A percentile compares a stretch with the other conserved stretches of the same genome.
Conservation (phyloP, 2,888 invertebrate species). For the Tetranychus piercei region DNA sequence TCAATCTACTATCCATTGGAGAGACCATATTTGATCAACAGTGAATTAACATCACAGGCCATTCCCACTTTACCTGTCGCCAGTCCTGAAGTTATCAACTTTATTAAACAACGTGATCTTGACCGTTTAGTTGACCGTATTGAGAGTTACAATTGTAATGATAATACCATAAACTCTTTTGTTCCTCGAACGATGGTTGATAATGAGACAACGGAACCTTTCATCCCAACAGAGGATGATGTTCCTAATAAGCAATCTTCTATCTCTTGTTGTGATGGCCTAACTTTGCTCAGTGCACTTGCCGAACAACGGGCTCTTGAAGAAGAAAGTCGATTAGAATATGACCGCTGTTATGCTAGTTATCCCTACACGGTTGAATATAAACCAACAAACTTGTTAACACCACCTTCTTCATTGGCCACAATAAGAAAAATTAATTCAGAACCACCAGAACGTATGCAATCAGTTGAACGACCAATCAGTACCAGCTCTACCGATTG, state of each 20-base stretch:
- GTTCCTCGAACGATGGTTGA: not conserved
- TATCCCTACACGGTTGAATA: not conserved
- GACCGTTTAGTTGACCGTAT: conserved; percentile 67
- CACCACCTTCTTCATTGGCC: not conserved
- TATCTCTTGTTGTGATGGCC: conserved; percentile 28
- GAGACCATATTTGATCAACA: not conserved
- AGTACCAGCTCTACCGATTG: not conserved
- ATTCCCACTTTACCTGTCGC: conserved; percentile 23
- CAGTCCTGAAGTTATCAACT: conserved; percentile 25
- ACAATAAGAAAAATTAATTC: not conserved
- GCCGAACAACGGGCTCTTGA: conserved; percentile 66
- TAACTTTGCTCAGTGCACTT: conserved; percentile 58
- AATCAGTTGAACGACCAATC: not conserved
- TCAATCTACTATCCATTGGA: not conserved
- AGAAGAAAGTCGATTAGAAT: conserved; percentile 17
- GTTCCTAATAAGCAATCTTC: not conserved
- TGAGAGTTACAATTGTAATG: conserved; percentile 33
- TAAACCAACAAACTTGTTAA: not conserved
- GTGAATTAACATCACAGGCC: not conserved
- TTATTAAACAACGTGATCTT: conserved; percentile 39
- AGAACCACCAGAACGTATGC: not conserved
- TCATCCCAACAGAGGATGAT: not conserved
- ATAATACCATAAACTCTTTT: not conserved
- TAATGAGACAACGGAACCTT: not conserved
- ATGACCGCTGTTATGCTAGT: not conserved